Base-by-base conservation (phyloP, 2,888 invertebrate species). In the Ennomos quercinarius region DNA sequence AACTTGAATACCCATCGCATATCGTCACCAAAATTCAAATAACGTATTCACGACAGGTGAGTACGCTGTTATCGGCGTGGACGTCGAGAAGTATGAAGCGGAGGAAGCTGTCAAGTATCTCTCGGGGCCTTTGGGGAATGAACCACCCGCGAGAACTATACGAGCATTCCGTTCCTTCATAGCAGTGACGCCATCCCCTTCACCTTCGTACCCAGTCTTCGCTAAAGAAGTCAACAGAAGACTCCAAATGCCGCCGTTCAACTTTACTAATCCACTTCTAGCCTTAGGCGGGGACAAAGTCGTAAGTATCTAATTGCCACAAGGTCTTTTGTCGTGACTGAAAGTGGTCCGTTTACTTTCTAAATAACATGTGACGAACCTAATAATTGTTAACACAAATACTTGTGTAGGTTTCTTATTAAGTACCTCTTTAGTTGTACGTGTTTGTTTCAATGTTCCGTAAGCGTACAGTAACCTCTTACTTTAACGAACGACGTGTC, bases 41-140 rank as follows among this genome's bases (percentile, higher is more conserved):
- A 55, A 61, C 27, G 38, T 27, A 52, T 61, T 42, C 49, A 57
- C 43, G 73, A 37, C 84, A 96, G 97, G 98, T n/a, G 97, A 98
- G 80, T 99, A 98, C 81, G 98, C 97, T 81, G 98, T 98, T 1
- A 96, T 98, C 17, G 98, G 98, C 6, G 97, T 98, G 8, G 97
- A 98, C 77, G 95, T 97, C 10, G 97, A 97, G 70, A 96, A 97
- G 74, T 98, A 98, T 86, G 96, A 98, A 75, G 89, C 94, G 2
- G 93, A 94, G 17, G 94, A 95, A 59, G 97, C 98, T 0, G 94
- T 95, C 47, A 95, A 96, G 69, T 98, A 98, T 86, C 92, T 98
- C 27, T 93, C 95, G 50, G 98, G 97, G 10, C 93, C 97, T 3
- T 89, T 97, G 38, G 92, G 94, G 50, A 95, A 95, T 63, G 94